Evolutionary conservation across 2,888 invertebrate genomes (phyloP), one percentile per base, ranked within the genome.

Genomic region (Trichopoda pennipes): DNA sequence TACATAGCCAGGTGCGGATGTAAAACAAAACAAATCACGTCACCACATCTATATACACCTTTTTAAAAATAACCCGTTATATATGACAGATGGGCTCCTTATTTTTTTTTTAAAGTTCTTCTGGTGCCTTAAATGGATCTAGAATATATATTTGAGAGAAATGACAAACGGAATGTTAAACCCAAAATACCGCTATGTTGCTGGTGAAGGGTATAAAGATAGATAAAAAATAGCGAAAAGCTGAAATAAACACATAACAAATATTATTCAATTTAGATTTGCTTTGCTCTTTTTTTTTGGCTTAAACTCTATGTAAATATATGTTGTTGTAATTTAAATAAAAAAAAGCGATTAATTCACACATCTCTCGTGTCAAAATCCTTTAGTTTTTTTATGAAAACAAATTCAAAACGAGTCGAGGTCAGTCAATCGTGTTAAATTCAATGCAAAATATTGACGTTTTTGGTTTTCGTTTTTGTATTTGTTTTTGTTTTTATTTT

Each of bases 321-420:
- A 3, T 38, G 16, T 56, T 19, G 56, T 19, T 58, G 51, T 42
- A 68, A 51, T 68, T 60, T 75, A 66, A 75, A 75, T 68, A 3
- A 28, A 51, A 42, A 56, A 68, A 63, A 19, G 28, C 8, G 63
- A 77, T 81, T 69, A 70, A 81, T 78, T 81, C 66, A 81, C 66
- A 66, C 79, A 70, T 35, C 68, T 44, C 61, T 82, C 75, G 79
- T 75, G 82, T 82, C 82, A 82, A 82, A 82, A 82, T 82, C 82
- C 82, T 82, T 79, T 82, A 44, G 32, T 61, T 75, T 80, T 70
- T 66, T 47, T 23, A 61, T 51, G 23, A 35, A 56, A n/a, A 72
- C 49, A 55, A 16, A 72, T 79, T 77, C 69, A 38, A 60, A 72
- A 56, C 53, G 61, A 79, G 75, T 75, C 82, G 82, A 82, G 82